Base-by-base conservation (phyloP, 2,888 invertebrate genomes). In the Drosophila neonasuta region DNA sequence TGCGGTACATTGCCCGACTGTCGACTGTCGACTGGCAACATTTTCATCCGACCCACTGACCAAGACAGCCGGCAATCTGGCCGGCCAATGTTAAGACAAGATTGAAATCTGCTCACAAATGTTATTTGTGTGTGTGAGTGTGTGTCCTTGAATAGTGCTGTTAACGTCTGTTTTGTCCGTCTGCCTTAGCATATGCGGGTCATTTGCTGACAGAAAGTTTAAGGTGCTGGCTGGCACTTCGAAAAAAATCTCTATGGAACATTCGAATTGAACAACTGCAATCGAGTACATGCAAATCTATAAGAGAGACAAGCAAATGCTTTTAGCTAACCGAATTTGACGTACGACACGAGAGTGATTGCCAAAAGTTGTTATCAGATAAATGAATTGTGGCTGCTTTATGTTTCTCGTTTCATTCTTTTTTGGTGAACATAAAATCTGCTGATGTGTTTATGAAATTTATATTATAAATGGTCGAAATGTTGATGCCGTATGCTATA, bases 51-150 rank as follows among this genome's bases (percentile, higher is more conserved):
- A 36, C 44, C 50, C 63, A 65, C 58, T 71, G 66, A 42, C 48
- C 64, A 50, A 32, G 9, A 41, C 39, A 10, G 9, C 11, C 13
- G 11, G 20, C 24, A 24, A 24, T 4, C 36, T 30, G 20, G 42
- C 44, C 54, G 30, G 39, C 13, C 44, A 55, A 55, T 70, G 74
- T 76, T 72, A 74, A 59, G 68, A 74, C 68, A 68, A 76, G 78
- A 84, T 78, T 77, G 79, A 87, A 87, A 81, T 80, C 78, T 78
- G 80, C 78, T 74, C 73, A 66, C 80, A 80, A 80, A 69, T 80
- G 75, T 71, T 77, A 72, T 68, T 57, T 55, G 15, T 24, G 57
- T 68, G 39, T 39, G 52, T 70, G 39, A 32, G 52, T 24, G 24
- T 6, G 1, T 79, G 80, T 76, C 70, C 75, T 77, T 70, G 65